phyloP scores from a whole-genome alignment of 2,113 vertebrate species.

The Clarias macrocephalus region DNA sequence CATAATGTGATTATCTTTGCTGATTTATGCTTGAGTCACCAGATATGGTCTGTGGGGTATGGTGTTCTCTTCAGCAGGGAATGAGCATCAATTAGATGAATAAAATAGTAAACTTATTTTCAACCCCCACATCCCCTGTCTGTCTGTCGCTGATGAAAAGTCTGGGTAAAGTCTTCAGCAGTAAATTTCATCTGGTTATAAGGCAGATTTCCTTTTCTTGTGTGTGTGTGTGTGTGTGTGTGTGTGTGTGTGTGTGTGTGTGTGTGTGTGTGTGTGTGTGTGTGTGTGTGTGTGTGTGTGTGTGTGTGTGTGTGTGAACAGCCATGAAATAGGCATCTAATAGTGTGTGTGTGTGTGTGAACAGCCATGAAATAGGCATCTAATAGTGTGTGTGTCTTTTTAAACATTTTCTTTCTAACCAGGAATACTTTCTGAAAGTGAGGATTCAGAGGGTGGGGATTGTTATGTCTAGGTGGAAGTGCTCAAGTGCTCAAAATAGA shows the following conservation, averaged over 20 bases:
- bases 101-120: conserved; percentile 54
- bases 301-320: no score
- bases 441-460: not conserved
- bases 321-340: no score
- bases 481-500: conserved; percentile 49
- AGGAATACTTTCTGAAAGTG: conserved; percentile 19
- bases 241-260: no score
- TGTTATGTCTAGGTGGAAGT: conserved; percentile 32
- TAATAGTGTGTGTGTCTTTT: not conserved
- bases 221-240: not conserved
- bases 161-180: conserved; percentile 13
- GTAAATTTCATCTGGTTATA: conserved; percentile 1
- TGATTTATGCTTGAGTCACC: conserved; percentile 64
- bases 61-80: conserved; percentile 48
- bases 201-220: not conserved
- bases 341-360: no score
- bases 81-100: conserved; percentile 56
- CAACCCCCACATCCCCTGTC: conserved; percentile 23
- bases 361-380: no score
- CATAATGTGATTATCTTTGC: conserved; percentile 64
- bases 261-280: no score
- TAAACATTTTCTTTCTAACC: not conserved
- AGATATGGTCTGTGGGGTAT: conserved; percentile 51
- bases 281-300: no score
- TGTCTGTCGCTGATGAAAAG: conserved; percentile 24